Evolutionary conservation across 2,113 vertebrate genomes (phyloP).

Genomic region (Crotalus tigris): DNA sequence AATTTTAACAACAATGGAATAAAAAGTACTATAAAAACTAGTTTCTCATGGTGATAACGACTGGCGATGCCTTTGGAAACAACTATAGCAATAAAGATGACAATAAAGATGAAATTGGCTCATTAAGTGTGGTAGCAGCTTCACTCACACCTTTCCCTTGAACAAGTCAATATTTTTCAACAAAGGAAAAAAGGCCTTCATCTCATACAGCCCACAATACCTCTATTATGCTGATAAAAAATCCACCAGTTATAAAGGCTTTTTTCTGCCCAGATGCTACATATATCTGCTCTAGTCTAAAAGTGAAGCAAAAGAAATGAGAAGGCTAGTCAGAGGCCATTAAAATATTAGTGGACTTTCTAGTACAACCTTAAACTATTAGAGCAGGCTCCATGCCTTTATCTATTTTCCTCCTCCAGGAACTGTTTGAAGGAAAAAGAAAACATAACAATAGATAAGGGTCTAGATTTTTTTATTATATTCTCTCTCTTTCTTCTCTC

Average conservation of each 20-base stretch:
- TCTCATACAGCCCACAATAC: background rate
- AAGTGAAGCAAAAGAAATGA: background rate
- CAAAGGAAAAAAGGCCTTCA: background rate
- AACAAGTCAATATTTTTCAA: background rate
- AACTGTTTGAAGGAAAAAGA: background rate
- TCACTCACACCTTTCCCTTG: background rate
- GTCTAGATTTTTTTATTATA: background rate
- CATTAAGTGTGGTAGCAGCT: background rate
- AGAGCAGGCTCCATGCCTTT: background rate
- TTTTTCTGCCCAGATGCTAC: background rate
- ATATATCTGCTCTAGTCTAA: background rate
- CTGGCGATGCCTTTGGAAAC: background rate
- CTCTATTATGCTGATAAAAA: background rate
- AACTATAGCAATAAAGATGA: background rate
- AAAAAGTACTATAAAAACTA: background rate
- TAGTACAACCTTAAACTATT: background rate
- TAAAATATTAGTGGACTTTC: background rate
- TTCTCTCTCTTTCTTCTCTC: background rate
- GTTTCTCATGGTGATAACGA: background rate
- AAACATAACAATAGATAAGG: background rate
- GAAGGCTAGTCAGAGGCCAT: background rate
- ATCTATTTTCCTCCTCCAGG: background rate
- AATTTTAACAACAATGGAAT: background rate
- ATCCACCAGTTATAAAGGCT: background rate
- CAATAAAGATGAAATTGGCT: background rate